phyloP scores from a whole-genome alignment of 2,888 invertebrate genomes.

The Pyrocoelia pectoralis region DNA sequence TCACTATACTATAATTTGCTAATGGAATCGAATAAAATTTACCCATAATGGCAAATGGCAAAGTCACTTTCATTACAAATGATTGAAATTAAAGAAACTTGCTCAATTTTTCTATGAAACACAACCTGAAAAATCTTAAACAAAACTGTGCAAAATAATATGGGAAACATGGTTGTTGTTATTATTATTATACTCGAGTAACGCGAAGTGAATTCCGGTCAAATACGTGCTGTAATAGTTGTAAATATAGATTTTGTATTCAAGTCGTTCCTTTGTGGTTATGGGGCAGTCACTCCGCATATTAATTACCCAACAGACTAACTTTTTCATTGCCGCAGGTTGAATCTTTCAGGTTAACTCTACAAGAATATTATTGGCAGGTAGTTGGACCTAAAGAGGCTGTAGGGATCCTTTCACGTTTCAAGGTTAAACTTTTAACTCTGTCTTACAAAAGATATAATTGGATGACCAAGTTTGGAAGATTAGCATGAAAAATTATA shows the following conservation, averaged over 20 bases:
- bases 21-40: too few relatives aligned
- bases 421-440: constrained; percentile 35
- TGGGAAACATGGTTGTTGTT: not conserved
- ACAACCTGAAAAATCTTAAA: too few relatives aligned
- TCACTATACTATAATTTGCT: too few relatives aligned
- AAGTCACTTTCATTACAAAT: too few relatives aligned
- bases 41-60: too few relatives aligned
- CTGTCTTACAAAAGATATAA: not conserved
- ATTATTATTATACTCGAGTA: constrained; percentile 24
- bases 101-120: not conserved
- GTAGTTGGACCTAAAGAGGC: constrained; percentile 37
- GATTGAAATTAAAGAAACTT: too few relatives aligned
- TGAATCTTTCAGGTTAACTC: constrained; percentile 40
- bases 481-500: not conserved
- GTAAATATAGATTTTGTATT: constrained; percentile 4
- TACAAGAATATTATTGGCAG: constrained; percentile 39
- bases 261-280: constrained; percentile 25
- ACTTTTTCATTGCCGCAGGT: constrained; percentile 24
- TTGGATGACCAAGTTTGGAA: not conserved
- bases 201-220: constrained; percentile 34
- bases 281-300: constrained; percentile 41
- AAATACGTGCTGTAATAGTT: constrained; percentile 35
- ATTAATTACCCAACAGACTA: constrained; percentile 39
- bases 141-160: too few relatives aligned
- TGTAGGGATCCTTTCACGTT: constrained; percentile 17